Conservation (phyloP, 2,797 vertebrate species). For the Gallinago nigripennis region DNA sequence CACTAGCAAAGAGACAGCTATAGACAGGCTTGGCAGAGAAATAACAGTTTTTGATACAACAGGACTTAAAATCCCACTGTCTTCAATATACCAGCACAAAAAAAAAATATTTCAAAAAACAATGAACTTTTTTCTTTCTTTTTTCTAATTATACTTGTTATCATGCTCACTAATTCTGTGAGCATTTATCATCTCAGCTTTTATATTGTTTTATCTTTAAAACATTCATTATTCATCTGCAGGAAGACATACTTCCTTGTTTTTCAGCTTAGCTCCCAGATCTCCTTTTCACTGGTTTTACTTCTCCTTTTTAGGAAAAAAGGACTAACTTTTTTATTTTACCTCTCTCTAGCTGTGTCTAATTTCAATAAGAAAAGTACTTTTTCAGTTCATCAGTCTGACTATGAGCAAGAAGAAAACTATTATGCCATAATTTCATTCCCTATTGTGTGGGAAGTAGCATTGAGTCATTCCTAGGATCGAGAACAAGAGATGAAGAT, state of each 20-base stretch:
- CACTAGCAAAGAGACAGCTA: neutral
- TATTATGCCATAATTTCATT: neutral
- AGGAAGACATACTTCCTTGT: neutral
- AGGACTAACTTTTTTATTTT: neutral
- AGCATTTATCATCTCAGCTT: neutral
- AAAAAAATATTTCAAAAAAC: neutral
- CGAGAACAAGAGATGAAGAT: neutral
- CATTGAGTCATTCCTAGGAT: slow-evolving; percentile 5
- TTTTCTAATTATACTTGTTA: neutral
- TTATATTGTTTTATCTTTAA: neutral
- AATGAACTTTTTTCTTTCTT: neutral
- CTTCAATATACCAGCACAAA: neutral
- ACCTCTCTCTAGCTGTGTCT: neutral
- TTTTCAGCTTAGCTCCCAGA: slow-evolving; percentile 22
- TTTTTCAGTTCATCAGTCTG: neutral
- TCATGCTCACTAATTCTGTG: neutral
- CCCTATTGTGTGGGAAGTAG: slow-evolving; percentile 4
- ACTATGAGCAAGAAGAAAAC: neutral
- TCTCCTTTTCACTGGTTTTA: slow-evolving; percentile 42
- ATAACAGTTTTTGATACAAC: neutral
- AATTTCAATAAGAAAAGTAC: slow-evolving; percentile 9
- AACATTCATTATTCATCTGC: neutral
- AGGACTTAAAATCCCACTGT: neutral
- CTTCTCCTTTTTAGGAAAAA: slow-evolving; percentile 38
- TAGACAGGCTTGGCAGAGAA: neutral